Conservation (phyloP, 2,797 vertebrate genomes). For the Adelosebastes latens region DNA sequence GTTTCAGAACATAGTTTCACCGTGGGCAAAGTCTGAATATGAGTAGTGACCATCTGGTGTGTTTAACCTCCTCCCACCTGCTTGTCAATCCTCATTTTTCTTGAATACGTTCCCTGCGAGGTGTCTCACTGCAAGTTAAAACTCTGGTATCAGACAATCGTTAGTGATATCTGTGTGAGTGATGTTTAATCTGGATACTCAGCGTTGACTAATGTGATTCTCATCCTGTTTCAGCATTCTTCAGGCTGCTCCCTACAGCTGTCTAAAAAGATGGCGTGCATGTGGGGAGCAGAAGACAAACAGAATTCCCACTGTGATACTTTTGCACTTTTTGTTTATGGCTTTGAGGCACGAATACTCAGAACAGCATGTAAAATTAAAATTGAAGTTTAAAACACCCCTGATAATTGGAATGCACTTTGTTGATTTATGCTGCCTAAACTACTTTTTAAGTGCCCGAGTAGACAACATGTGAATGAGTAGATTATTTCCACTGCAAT, state of each 20-base stretch:
- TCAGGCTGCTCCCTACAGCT: no score
- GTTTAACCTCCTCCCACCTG: slow-evolving; percentile 9
- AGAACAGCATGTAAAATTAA: not conserved
- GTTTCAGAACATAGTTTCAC: not conserved
- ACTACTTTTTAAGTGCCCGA: not conserved
- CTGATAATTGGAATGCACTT: not conserved
- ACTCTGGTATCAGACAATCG: not conserved
- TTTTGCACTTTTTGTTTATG: not conserved
- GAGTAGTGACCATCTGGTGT: slow-evolving; percentile 16
- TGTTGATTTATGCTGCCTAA: not conserved
- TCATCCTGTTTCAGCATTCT: not conserved
- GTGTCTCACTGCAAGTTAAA: not conserved
- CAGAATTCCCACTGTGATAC: not conserved
- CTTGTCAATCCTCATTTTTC: not conserved
- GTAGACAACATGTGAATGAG: not conserved
- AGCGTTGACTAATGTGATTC: not conserved
- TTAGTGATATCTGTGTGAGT: not conserved
- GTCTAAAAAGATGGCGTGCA: not conserved
- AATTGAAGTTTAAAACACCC: not conserved
- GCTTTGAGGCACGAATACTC: not conserved
- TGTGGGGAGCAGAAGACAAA: slow-evolving; percentile 8
- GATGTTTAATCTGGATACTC: not conserved
- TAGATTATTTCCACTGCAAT: not conserved
- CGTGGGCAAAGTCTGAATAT: slow-evolving; percentile 23
- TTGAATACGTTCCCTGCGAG: not conserved